Conservation (phyloP, 1,140 invertebrate species). For the Solen grandis region DNA sequence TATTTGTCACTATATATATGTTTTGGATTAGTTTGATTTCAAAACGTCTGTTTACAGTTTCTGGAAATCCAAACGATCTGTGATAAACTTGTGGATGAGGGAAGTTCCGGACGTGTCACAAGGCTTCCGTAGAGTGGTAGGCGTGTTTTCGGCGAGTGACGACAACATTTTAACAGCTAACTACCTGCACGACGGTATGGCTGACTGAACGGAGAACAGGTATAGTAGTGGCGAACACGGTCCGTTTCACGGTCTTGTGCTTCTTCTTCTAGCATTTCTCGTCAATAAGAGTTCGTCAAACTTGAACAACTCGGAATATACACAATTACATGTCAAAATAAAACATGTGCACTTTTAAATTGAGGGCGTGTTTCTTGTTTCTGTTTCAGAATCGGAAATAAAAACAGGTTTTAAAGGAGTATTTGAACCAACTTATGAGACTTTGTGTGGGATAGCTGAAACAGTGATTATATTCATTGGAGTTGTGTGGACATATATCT, state of each 20-base stretch:
- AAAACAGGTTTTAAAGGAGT: constrained; percentile 29
- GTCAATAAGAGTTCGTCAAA: constrained; percentile 56
- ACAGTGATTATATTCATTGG: too few species aligned
- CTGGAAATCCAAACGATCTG: too few species aligned
- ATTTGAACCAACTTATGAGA: too few species aligned
- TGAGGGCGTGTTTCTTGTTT: constrained; percentile 25
- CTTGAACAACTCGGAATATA: constrained; percentile 57
- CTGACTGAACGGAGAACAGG: constrained; percentile 51
- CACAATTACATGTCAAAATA: constrained; percentile 56
- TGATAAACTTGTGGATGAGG: too few species aligned
- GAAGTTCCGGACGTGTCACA: too few species aligned
- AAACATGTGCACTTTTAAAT: constrained; percentile 41
- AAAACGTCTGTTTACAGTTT: too few species aligned
- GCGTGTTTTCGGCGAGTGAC: constrained; percentile 46
- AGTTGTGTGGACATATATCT: too few species aligned
- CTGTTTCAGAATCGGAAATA: constrained; percentile 31
- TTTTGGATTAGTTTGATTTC: too few species aligned
- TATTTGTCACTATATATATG: constrained; percentile 9
- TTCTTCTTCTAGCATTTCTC: constrained; percentile 54
- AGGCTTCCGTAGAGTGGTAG: constrained; percentile 32
- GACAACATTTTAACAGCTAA: constrained; percentile 43
- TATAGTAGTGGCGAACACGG: constrained; percentile 39
- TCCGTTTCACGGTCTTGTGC: constrained; percentile 54
- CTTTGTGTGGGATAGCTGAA: too few species aligned
- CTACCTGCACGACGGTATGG: constrained; percentile 53